Evolutionary conservation across 2,888 invertebrate species (phyloP).

Genomic region (Hanleya hanleyi): DNA sequence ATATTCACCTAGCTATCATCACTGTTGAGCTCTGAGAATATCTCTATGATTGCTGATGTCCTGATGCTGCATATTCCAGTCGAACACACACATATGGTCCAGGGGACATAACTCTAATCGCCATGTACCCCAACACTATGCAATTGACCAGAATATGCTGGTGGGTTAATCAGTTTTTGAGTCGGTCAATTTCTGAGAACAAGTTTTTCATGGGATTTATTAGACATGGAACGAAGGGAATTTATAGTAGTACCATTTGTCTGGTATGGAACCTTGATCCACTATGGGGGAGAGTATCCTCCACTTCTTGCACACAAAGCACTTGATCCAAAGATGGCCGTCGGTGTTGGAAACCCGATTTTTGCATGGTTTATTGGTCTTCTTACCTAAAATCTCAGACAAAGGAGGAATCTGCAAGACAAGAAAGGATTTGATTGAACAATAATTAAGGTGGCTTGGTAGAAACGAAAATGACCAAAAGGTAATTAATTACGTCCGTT

Average conservation of each 20-base stretch:
- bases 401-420: constrained; percentile 2
- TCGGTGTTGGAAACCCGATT: background rate
- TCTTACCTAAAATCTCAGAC: background rate
- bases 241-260: constrained; percentile 20
- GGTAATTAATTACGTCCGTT: no score
- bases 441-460: no score
- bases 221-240: no score
- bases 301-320: constrained; percentile 38
- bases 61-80: no score
- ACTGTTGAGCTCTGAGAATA: no score
- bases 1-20: no score
- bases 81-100: no score
- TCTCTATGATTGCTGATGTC: no score
- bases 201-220: background rate
- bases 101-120: no score
- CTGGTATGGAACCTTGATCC: constrained; percentile 13
- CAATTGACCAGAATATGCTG: background rate
- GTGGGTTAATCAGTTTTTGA: no score
- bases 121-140: no score
- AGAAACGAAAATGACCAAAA: no score
- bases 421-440: background rate
- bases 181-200: background rate
- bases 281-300: constrained; percentile 32
- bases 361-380: constrained; percentile 1
- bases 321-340: constrained; percentile 31